Conservation (phyloP, 2,113 vertebrate genomes). For the cattle (Bos taurus) region ARS-UCD2.0 NC_037339.1:29522001-29522500, state of each 20-base stretch:
- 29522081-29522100: background rate
- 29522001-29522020: background rate
- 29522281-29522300: background rate
- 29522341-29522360: background rate
- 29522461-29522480: background rate
- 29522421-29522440: background rate
- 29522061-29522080: background rate
- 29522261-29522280: background rate
- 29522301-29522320: background rate
- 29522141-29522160: background rate
- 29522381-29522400: background rate
- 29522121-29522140: background rate
- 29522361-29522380: background rate
- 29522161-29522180: conserved; percentile 13
- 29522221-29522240: background rate
- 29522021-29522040: background rate
- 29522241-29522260: background rate
- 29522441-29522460: background rate
- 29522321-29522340: background rate
- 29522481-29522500: background rate
- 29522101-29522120: background rate
- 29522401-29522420: background rate
- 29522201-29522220: background rate
- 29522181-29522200: conserved; percentile 47
- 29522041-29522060: background rate